Base-by-base conservation (phyloP, 2,888 invertebrate genomes). In the Hemithea aestivaria region DNA sequence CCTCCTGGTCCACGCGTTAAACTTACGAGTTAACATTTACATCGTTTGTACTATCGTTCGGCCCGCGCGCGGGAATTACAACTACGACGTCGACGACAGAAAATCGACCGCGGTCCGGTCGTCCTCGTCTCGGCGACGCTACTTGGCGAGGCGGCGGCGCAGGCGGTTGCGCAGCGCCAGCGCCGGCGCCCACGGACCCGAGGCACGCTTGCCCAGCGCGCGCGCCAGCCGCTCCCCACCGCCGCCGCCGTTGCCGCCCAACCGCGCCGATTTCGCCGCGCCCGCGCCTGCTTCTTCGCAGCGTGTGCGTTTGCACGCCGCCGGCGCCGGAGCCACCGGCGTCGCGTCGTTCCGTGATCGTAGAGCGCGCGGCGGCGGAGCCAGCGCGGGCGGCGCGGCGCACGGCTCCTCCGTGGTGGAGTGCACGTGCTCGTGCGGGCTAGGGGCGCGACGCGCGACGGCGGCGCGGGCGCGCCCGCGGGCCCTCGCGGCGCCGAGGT, bases 1-100 rank as follows among this genome's bases (percentile, higher is more conserved):
- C 67, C 68, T 75, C 73, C 70, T 81, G 85, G 85, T 85, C 85
- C 84, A 70, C 83, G 67, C 66, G 74, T 74, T 73, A 72, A 73
- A 70, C 77, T 81, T 78, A 79, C 69, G 69, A 62, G 72, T 72
- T 71, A 79, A 74, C 74, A 81, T 69, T 75, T 70, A 70, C n/a
- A 73, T 64, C 64, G 58, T 83, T 85, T 85, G 85, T 85, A 85
- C 85, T 85, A 83, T 83, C 61, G 73, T 73, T 73, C 42, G 44
- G 31, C 30, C 26, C 7, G 20, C 32, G 11, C 31, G 24, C 31
- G 34, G 27, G 30, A 12, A 9, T 36, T 41, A 36, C 35, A 41
- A 42, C 40, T 51, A 66, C 59, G 56, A 61, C 35, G 34, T 39
- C 56, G 74, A 77, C 73, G 76, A 74, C 73, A 68, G 69, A 71